Evolutionary conservation across 1,140 invertebrate species (phyloP).

Genomic region (Bombus impatiens): DNA sequence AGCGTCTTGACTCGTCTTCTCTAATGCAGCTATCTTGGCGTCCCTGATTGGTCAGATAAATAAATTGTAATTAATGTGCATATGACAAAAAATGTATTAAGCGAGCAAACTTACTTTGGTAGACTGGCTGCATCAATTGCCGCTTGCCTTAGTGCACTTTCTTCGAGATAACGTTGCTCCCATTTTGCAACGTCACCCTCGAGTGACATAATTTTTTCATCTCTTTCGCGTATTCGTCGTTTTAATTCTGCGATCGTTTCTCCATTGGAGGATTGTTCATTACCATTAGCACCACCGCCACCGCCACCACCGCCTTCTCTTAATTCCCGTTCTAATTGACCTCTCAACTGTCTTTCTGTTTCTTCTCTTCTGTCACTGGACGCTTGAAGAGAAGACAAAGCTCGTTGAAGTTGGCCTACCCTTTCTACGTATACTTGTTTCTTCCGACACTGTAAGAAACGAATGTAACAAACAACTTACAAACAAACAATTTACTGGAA

Average conservation of each 20-base stretch:
- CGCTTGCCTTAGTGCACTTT: constrained; percentile 91
- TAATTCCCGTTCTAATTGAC: constrained; percentile 91
- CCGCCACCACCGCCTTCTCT: constrained; percentile 85
- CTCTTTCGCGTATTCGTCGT: constrained; percentile 87
- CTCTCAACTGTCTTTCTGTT: constrained; percentile 90
- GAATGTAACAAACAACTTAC: neutral
- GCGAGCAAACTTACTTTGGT: constrained; percentile 86
- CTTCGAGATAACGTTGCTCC: constrained; percentile 94
- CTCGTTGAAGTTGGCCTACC: constrained; percentile 91
- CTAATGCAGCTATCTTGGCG: constrained; percentile 92
- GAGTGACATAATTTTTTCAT: constrained; percentile 91
- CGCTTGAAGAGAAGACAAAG: constrained; percentile 91
- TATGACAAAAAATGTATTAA: neutral
- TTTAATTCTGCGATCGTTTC: constrained; percentile 87
- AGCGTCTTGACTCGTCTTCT: constrained; percentile 93
- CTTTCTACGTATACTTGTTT: constrained; percentile 93
- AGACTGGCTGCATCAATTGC: constrained; percentile 93
- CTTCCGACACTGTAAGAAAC: constrained; percentile 86
- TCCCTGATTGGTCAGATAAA: constrained; percentile 83
- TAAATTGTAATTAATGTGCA: neutral
- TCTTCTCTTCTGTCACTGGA: constrained; percentile 93
- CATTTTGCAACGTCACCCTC: constrained; percentile 93
- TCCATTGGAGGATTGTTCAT: constrained; percentile 76
- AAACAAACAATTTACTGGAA: neutral
- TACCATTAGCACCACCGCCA: constrained; percentile 81